Conservation (phyloP, 2,888 invertebrate genomes). For the Stictocephala bisonia region DNA sequence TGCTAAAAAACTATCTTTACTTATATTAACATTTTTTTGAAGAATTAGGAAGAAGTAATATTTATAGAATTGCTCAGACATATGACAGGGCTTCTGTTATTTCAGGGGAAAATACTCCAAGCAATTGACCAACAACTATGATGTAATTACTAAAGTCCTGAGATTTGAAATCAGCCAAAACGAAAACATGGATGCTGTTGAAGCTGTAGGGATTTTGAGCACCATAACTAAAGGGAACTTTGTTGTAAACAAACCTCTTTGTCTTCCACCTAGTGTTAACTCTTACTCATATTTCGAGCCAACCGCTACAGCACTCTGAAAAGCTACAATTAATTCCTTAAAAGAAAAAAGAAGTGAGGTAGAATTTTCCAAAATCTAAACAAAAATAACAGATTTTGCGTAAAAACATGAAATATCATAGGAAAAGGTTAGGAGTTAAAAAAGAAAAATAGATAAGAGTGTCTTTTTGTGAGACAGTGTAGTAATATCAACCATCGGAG, state of each 20-base stretch:
- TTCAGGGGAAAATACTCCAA: constrained; percentile 5
- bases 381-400: constrained; percentile 6
- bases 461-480: constrained; percentile 9
- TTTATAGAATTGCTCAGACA: constrained; percentile 23
- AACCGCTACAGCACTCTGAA: not conserved
- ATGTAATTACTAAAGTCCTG: constrained; percentile 18
- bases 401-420: too few relatives aligned
- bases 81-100: constrained; percentile 22
- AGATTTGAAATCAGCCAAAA: constrained; percentile 13
- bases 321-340: not conserved
- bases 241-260: constrained; percentile 1
- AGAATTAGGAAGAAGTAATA: not conserved
- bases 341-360: not conserved
- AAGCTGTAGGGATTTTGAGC: constrained; percentile 21
- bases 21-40: constrained; percentile 8
- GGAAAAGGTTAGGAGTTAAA: not conserved
- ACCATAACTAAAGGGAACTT: constrained; percentile 7
- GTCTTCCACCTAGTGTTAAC: not conserved
- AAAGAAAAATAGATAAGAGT: not conserved
- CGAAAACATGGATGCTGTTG: constrained; percentile 30
- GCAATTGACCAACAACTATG: not conserved
- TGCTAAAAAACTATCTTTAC: constrained; percentile 2
- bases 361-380: not conserved
- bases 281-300: not conserved
- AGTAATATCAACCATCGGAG: constrained; percentile 18